A percentile compares a stretch with the other conserved stretches of the same genome.
phyloP scores from a whole-genome alignment of 2,113 vertebrate species.

The Oceanodroma tethys region DNA sequence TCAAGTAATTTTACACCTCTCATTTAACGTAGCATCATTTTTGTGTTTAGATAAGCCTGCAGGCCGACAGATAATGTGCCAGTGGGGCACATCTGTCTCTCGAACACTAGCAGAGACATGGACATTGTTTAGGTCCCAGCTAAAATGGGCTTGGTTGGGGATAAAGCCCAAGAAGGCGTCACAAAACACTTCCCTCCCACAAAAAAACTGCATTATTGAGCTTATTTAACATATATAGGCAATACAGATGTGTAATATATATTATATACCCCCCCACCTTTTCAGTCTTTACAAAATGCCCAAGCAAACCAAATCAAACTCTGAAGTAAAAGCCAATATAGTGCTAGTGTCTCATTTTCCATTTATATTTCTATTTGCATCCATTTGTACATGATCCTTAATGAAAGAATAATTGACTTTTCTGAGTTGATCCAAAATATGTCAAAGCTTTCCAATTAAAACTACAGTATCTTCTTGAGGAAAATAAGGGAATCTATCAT shows the following conservation, averaged over 20 bases:
- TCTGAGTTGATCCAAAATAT: background rate
- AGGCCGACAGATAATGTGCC: background rate
- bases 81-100: background rate
- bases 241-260: background rate
- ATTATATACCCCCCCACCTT: background rate
- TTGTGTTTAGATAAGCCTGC: background rate
- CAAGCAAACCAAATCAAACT: background rate
- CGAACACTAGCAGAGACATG: background rate
- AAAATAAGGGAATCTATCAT: conserved; percentile 32
- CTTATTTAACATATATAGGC: background rate
- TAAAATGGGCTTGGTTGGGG: background rate
- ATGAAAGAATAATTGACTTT: conserved; percentile 28
- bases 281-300: background rate
- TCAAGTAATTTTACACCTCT: background rate
- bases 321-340: background rate
- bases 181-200: background rate
- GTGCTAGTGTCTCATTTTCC: background rate
- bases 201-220: background rate
- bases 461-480: conserved; percentile 12
- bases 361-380: conserved; percentile 5
- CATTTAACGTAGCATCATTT: background rate
- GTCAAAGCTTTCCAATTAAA: conserved; percentile 51
- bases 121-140: background rate
- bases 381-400: background rate
- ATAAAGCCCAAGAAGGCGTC: background rate